Base-by-base conservation (phyloP, 2,113 vertebrate species). In the Pelusios castaneus region DNA sequence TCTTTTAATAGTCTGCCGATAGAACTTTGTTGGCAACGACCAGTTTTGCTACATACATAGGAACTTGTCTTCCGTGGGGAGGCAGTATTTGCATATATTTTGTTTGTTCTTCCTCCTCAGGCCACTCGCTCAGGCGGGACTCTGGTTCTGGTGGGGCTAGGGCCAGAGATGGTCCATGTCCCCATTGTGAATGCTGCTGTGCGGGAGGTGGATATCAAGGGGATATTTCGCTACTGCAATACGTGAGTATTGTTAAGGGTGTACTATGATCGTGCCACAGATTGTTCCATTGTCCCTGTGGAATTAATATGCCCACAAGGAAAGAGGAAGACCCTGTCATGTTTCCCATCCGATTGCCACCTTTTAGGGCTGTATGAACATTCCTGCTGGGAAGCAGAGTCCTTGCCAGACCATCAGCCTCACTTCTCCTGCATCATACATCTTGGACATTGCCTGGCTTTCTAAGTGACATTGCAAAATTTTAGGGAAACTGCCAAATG, bases 141-240 rank as follows among this genome's bases (percentile, higher is more conserved):
- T 38, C 92, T 99, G 96, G 98, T 99, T 78, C 94, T 99, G 85
- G 99, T 99, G 85, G 99, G 99, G 3, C 89, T 99, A 25, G 99
- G 99, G 6, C 49, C 98, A 1, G 98, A 98, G 80, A 99, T 99
- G 99, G 96, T 95, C 76, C 98, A 94, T 0, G 56, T 99, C 89
- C 99, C 99, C 73, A 97, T 99, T 0, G 55, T 99, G 83, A 98
- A 98, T 0, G 99, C 99, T 0, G 98, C 99, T 0, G 19, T 97
- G 73, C 98, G 98, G 79, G 99, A 99, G 78, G 98, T 99, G 92
- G 99, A 99, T 80, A 99, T 99, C 98, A 98, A 98, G 52, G 99
- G 99, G 1, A 98, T 99, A 84, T 99, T 99, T 97, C 98, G 99
- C 97, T 99, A 99, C 96, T 99, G 99, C 97, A 99, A 99, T 95